phyloP scores from a whole-genome alignment of 2,113 vertebrate species.

The Centrocercus urophasianus region DNA sequence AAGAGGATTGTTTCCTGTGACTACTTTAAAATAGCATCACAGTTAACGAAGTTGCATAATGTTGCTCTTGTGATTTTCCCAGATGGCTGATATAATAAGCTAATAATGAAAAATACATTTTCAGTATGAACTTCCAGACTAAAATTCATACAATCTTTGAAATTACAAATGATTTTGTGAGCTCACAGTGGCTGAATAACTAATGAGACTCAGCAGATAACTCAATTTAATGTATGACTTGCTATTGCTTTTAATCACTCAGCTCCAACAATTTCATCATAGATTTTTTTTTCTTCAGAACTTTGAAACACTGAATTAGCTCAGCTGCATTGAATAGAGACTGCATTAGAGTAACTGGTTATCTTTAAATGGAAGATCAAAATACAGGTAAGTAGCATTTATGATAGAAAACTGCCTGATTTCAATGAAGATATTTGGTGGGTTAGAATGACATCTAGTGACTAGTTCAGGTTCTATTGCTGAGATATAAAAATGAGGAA shows the following conservation, averaged over 20 bases:
- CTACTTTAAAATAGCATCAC: not conserved
- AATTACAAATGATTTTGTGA: not conserved
- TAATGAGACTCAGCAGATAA: not conserved
- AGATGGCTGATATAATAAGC: not conserved
- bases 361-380: not conserved
- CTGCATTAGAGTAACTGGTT: not conserved
- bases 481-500: constrained; percentile 6
- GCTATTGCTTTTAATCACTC: not conserved
- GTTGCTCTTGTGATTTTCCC: not conserved
- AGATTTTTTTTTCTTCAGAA: not conserved
- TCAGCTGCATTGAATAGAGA: not conserved
- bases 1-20: not conserved
- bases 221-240: not conserved
- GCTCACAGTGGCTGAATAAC: not conserved
- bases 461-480: constrained; percentile 31
- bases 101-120: not conserved
- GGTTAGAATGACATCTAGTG: constrained; percentile 74
- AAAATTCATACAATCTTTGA: not conserved
- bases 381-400: not conserved
- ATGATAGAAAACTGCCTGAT: not conserved
- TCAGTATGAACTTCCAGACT: not conserved
- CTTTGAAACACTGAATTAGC: not conserved
- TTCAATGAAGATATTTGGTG: constrained; percentile 52
- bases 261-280: not conserved
- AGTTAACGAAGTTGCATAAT: not conserved